These are phyloP conservation scores for Drosophila lacertosa DNA, from an alignment of 1,140 invertebrate species.

Conservation along the genomic window DNA sequence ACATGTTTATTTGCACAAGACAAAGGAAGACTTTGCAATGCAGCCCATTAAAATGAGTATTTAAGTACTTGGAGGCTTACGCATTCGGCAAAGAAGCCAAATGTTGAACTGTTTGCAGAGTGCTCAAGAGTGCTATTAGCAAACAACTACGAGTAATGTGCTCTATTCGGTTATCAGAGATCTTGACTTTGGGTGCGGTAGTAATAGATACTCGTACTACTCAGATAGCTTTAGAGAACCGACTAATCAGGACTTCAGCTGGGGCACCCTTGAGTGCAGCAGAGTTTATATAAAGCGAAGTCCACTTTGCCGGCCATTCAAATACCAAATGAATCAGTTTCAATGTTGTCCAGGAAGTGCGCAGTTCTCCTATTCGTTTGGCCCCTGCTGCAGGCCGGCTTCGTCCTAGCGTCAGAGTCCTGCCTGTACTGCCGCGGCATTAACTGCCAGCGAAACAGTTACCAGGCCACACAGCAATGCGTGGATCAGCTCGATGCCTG, in stretches of 20 bases:
- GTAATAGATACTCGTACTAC: conserved; percentile 9
- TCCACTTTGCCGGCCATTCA: conserved; percentile 1
- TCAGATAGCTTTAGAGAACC: conserved; percentile 1
- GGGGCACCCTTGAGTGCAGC: conserved; percentile 12
- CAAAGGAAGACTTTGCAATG: conserved; percentile 33
- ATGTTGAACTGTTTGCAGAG: conserved; percentile 18
- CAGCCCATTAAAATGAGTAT: conserved; percentile 13
- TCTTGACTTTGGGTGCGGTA: conserved; percentile 30
- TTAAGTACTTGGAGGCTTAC: conserved; percentile 2
- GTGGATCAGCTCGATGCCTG: conserved; percentile 62
- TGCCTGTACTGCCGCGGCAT: conserved; percentile 70
- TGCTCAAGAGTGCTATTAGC: conserved; percentile 5
- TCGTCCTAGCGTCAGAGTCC: conserved; percentile 41
- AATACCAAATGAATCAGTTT: conserved; percentile 49
- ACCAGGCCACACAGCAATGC: conserved; percentile 50
- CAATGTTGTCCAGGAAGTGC: conserved; percentile 52
- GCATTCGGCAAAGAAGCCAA: conserved; percentile 10
- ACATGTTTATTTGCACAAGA: conserved; percentile 54
- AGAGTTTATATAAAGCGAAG: conserved; percentile 63
- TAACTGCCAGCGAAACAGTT: conserved; percentile 69
- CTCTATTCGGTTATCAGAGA: conserved; percentile 20
- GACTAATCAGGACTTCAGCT: conserved; percentile 30
- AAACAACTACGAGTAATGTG: conserved; percentile 32
- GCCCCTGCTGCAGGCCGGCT: conserved; percentile 12
- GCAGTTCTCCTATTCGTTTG: not conserved